These are phyloP conservation scores for Orycteropus afer DNA, from an alignment of 2,113 vertebrate species.

Conservation along the genomic window DNA sequence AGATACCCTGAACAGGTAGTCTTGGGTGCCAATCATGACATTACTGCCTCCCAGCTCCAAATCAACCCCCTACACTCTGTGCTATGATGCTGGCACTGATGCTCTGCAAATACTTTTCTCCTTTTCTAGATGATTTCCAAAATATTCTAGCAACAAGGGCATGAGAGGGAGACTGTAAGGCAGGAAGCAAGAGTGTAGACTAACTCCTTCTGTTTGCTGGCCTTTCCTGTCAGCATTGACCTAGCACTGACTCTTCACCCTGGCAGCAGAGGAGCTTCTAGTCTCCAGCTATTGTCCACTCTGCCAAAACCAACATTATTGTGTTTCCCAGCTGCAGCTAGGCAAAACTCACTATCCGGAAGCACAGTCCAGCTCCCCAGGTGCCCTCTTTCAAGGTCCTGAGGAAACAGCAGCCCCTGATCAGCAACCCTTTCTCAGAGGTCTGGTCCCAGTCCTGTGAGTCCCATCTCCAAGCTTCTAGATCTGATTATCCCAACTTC, in stretches of 20 bases:
- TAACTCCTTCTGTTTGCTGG: background rate
- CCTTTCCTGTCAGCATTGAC: background rate
- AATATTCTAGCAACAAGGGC: background rate
- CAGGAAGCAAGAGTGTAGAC: background rate
- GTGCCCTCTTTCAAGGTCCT: background rate
- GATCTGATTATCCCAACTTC: background rate
- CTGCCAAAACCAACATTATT: background rate
- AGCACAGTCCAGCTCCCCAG: background rate
- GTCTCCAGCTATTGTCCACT: background rate
- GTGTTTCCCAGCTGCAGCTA: background rate
- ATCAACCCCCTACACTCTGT: background rate
- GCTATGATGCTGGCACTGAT: background rate
- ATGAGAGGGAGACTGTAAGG: background rate
- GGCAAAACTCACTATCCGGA: accelerated
- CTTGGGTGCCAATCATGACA: background rate
- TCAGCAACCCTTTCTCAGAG: background rate
- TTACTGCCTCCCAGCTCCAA: background rate
- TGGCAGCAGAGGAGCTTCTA: too few species aligned
- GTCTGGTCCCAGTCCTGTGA: background rate
- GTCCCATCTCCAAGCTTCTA: background rate
- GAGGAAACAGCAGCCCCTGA: accelerated
- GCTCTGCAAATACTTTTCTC: background rate
- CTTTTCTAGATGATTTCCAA: background rate
- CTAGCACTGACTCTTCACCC: background rate
- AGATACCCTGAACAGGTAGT: background rate